phyloP scores from a whole-genome alignment of 2,888 invertebrate species.

The Lymantria dispar region DNA sequence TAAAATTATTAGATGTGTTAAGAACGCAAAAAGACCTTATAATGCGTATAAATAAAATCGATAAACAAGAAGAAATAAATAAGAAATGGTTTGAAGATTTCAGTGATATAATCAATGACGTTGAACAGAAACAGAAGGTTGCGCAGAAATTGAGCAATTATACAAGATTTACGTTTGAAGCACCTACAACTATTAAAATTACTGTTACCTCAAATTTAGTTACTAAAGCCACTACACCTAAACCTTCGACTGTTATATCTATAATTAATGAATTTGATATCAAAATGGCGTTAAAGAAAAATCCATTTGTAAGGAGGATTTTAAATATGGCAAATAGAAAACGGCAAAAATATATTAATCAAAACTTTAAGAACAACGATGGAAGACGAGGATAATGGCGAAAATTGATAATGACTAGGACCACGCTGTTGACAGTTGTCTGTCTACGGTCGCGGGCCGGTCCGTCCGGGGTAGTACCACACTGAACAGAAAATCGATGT shows the following conservation, averaged over 20 bases:
- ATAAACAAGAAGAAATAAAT: slow-evolving; percentile 14
- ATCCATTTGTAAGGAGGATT: slow-evolving; percentile 55
- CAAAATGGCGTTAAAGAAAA: slow-evolving; percentile 39
- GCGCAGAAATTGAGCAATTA: not conserved
- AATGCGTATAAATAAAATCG: slow-evolving; percentile 16
- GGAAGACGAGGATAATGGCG: not conserved
- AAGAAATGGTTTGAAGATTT: slow-evolving; percentile 22
- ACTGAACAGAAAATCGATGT: too few relatives aligned
- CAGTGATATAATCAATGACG: slow-evolving; percentile 17
- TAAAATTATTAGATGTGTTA: slow-evolving; percentile 14
- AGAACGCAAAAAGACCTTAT: slow-evolving; percentile 33
- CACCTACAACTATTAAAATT: not conserved
- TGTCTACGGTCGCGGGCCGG: too few relatives aligned
- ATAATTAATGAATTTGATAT: slow-evolving; percentile 53
- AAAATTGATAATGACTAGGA: too few relatives aligned
- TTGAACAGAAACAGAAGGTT: slow-evolving; percentile 1
- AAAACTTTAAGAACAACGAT: not conserved
- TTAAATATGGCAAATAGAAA: slow-evolving; percentile 48
- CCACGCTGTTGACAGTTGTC: too few relatives aligned
- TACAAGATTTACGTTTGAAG: not conserved
- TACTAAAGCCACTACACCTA: slow-evolving; percentile 6
- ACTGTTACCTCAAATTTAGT: not conserved
- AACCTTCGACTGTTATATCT: slow-evolving; percentile 32
- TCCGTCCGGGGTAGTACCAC: too few relatives aligned
- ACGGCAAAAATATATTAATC: slow-evolving; percentile 34